Evolutionary conservation across 2,797 vertebrate species (phyloP), one percentile per base, ranked within the genome.

Genomic region (Hipposideros larvatus): DNA sequence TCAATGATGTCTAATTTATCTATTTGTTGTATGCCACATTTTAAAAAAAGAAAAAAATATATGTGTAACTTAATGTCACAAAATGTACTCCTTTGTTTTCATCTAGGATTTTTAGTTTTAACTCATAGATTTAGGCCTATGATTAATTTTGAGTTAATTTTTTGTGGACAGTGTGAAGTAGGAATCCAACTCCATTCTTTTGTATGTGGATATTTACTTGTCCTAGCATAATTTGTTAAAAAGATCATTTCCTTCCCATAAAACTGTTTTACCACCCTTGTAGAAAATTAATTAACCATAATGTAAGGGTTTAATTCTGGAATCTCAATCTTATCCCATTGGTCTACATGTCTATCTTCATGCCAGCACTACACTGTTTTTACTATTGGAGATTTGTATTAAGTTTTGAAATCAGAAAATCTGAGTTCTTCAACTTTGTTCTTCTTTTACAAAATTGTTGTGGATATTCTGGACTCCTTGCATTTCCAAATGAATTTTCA

Each of bases 401-500:
- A 73, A 78, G 18, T 28, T 93, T 91, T 70, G 10, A 95, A 95
- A 74, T 73, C 11, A 43, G 28, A 19, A 90, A 55, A 28, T 77
- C 2, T 61, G 43, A 94, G 10, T 48, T 86, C 15, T 88, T 80
- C 24, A 63, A 77, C 7, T 86, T 46, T 71, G 48, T 63, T 90
- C 10, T 80, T 80, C 34, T n/a, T 74, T 71, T 48, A 82, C 7
- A 87, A 68, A 86, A 55, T 26, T 21, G 1, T 73, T 82, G 93
- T 86, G 31, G 7, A 5, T 90, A 90, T 55, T 75, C 16, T 75
- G 19, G 28, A 16, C 71, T 5, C 13, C 21, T 90, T 89, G 37
- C 5, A 94, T 61, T 90, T 92, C 51, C 22, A 92, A 19, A 70
- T 70, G 18, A 41, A 83, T 73, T 79, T 94, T 88, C 78, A 11